Evolutionary conservation across 2,888 invertebrate genomes (phyloP), one percentile per base, ranked within the genome.

Genomic region (Ophion ventricosus): DNA sequence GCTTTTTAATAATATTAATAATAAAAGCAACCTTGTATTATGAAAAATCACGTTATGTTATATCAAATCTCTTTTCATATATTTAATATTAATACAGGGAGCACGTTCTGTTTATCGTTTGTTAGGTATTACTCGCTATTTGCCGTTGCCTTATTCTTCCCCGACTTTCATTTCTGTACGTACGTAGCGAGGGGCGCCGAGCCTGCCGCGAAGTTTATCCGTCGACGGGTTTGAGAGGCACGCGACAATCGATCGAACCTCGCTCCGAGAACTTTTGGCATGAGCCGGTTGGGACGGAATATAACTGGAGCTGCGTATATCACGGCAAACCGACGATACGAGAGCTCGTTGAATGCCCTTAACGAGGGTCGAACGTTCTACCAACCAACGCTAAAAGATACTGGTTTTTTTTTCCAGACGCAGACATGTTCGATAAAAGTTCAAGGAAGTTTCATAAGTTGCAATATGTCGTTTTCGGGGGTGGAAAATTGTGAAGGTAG

Each of bases 221-320:
- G 35, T 26, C 54, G 54, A 49, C 56, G 61, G 67, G n/a, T 25
- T 25, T 43, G 49, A 49, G 76, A 20, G n/a, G 79, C 77, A 76
- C 67, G 76, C 76, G 76, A 73, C 43, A 59, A 80, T 83, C 80
- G 78, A 84, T 84, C 77, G 77, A 43, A 74, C 43, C 26, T 73
- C 56, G 56, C 63, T 78, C 49, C 14, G 14, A 35, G 49, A 78
- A 49, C 80, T 70, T 67, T 63, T 57, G 66, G 25, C 25, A 63
- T 63, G 29, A 56, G 56, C 17, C 26, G 29, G 23, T n/a, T 64
- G 49, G 26, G 17, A 29, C 43, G 40, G 23, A 67, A 35, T 49
- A 59, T 8, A 59, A 49, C 11, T 7, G 23, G n/a, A 67, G 14
- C 14, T 59, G 17, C 54, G 63, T 79, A 63, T 54, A 56, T 61